Evolutionary conservation across 2,888 invertebrate species (phyloP), one percentile per base, ranked within the genome.

Genomic region (Ceraclea dissimilis): DNA sequence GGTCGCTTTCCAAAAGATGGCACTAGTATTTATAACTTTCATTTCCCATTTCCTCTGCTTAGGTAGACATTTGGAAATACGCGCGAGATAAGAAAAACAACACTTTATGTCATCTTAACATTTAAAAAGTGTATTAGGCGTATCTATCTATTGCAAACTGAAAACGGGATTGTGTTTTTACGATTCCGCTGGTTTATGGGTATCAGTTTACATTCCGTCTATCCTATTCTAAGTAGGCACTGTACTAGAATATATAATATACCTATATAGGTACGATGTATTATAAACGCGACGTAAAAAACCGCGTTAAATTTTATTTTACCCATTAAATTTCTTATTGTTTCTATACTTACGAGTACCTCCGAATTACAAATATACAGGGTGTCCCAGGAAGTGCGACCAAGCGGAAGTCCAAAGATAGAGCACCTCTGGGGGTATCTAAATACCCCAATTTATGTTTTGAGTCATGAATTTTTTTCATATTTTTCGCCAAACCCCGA

Each of bases 251-350:
- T n/a, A n/a, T n/a, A n/a, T n/a, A n/a, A n/a, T n/a, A n/a, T n/a
- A n/a, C n/a, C 56, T 52, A 56, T 51, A 49, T 50, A 54, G 31
- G 31, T 54, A 58, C 50, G 34, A 48, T 19, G 49, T 31, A 11
- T 4, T 39, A 56, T 22, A 52, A 49, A 49, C 20, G 51, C 47
- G 50, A 48, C 46, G 16, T 46, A 51, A 22, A 11, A 39, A 51
- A 49, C n/a, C 60, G 52, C 54, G 10, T 33, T 43, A 52, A 56
- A 58, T 58, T 60, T 61, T 61, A 64, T 52, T 57, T 49, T 49
- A 43, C 55, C 31, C 52, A 54, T 54, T 54, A 58, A 60, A 60
- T 64, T 65, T 10, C 26, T 26, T 26, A 26, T 26, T n/a, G n/a
- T n/a, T 6, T 26, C 26, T 26, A 26, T 26, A 10, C n/a, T n/a